Evolutionary conservation across 2,797 vertebrate genomes (phyloP), one percentile per base, ranked within the genome.

Genomic region (Leptoclinus maculatus): DNA sequence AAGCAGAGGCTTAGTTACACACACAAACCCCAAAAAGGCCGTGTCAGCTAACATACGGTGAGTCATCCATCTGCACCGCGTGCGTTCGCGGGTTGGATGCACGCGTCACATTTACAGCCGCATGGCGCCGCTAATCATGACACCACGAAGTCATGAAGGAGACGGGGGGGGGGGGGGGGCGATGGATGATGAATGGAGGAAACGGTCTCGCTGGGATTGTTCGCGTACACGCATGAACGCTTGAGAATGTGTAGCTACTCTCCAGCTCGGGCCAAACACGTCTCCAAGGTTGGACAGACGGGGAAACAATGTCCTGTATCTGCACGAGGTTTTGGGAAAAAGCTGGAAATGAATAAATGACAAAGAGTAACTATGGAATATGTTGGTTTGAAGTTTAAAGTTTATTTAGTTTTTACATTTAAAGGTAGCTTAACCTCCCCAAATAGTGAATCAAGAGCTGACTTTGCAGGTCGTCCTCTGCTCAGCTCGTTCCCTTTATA

Each of bases 51-150:
- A 64, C 62, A 80, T 74, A 80, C 47, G 70, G 59, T 6, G 27
- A 47, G 1, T 63, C 74, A 64, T 68, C 43, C 43, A 36, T 83
- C 73, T 47, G 71, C 66, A 36, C 39, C 32, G 4, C 1, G 2
- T 57, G 65, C 27, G 39, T 21, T 71, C 16, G n/a, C 12, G 1
- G 19, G 36, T 49, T 51, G 36, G 73, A 71, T 36, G 39, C 25
- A 21, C 49, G 23, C 23, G 27, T 78, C 14, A 14, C 51, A 38
- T 62, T 71, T 9, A 17, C 60, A 12, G 36, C 76, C 79, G 75
- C 78, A 75, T 68, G 83, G 78, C 19, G 34, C 38, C 9, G 43
- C 77, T 76, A 51, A 76, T 82, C 53, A 41, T 51, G 69, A 77
- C 63, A 63, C 69, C 64, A 51, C 3, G 8, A 38, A 53, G 51